Percentiles rank a stretch among this genome's conserved stretches.
Conservation (phyloP, 2,113 vertebrate species). For the Stercorarius parasiticus region DNA sequence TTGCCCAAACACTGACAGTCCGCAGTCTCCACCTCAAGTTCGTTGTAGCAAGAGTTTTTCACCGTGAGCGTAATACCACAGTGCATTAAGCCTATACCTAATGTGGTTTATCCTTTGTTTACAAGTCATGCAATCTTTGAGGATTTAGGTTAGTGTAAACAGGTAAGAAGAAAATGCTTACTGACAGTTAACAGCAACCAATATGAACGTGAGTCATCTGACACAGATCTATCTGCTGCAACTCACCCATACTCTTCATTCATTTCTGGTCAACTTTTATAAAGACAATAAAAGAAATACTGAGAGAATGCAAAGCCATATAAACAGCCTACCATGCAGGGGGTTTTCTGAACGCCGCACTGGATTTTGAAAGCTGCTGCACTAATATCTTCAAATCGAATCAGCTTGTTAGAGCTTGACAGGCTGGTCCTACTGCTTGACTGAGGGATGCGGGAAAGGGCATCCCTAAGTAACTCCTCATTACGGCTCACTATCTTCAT, state of each 20-base stretch:
- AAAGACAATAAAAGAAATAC: neutral
- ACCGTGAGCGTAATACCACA: neutral
- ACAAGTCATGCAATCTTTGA: slow-evolving; percentile 12
- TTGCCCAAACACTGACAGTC: neutral
- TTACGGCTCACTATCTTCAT: slow-evolving; percentile 70
- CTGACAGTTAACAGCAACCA: neutral
- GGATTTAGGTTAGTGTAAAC: slow-evolving; percentile 23
- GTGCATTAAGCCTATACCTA: slow-evolving; percentile 2
- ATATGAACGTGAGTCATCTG: neutral
- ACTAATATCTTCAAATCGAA: slow-evolving; percentile 89
- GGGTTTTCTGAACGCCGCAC: slow-evolving; percentile 83
- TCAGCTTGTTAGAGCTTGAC: slow-evolving; percentile 64
- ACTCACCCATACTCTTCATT: neutral
- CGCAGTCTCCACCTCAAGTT: neutral
- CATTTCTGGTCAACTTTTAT: neutral
- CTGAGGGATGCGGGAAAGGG: slow-evolving; percentile 67
- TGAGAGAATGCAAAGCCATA: neutral
- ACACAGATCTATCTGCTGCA: neutral
- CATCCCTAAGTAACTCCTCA: slow-evolving; percentile 71
- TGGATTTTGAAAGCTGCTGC: slow-evolving; percentile 89
- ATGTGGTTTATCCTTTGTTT: slow-evolving; percentile 45
- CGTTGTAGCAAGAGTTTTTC: neutral
- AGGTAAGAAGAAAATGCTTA: slow-evolving; percentile 2
- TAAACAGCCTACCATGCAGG: slow-evolving; percentile 80
- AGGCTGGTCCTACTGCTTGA: slow-evolving; percentile 47